Evolutionary conservation across 2,888 invertebrate genomes (phyloP), one percentile per base, ranked within the genome.

Genomic region (Macrosoma leucophasiata): DNA sequence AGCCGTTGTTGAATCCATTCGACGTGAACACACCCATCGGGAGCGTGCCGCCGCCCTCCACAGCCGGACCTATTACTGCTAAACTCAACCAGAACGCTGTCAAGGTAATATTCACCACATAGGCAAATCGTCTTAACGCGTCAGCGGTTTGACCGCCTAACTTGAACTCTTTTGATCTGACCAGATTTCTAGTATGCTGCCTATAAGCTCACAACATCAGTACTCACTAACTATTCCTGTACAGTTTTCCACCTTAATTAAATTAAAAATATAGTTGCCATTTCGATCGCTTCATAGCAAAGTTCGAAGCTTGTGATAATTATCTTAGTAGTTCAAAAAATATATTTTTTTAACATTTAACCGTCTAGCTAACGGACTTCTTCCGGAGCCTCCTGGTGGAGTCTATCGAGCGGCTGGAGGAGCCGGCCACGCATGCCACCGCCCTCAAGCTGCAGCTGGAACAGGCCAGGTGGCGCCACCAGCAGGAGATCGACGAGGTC

Each of bases 381-480:
- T 91, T 93, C 66, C 88, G 91, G 22, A 85, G 86, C 1, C 84
- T 91, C 29, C 70, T 94, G 36, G 88, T 90, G 53, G 92, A 92
- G 35, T 87, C 89, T 0, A 52, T 91, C 15, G 84, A 85, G 30
- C 90, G 90, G 55, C 53, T 92, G 46, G 86, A 89, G 1, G 84
- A 84, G 15, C 82, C 85, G 1, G 67, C 73, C 10, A 88, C 91
- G 0, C 86, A 87, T 20, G 69, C 90, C 31, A 84, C 89, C 13
- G 64, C 82, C 3, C 64, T 93, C 3, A 86, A 88, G 49, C 58
- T 91, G 45, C 91, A 93, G 67, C 75, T 92, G 28, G 94, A 94
- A 56, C 88, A 88, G 29, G 63, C 88, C 41, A 86, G 87, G 47
- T 91, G 92, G 88, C 84, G 86, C 22, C 91, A 94, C 52, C 86